Base-by-base conservation (phyloP, 2,113 vertebrate species). In the Pyxicephalus adspersus region DNA sequence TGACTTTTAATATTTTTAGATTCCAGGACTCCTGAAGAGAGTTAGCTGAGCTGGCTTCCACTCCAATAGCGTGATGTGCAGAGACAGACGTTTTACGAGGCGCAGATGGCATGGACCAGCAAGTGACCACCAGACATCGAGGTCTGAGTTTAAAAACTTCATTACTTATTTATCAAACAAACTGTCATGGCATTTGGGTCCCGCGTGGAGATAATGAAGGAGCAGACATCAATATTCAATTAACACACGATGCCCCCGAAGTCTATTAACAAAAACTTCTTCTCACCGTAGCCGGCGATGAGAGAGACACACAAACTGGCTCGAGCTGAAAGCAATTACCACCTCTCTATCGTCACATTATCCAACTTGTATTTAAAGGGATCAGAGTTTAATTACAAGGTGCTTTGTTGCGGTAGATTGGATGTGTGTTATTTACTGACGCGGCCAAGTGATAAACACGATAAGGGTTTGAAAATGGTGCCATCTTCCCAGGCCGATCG, bases 151-250 rank as follows among this genome's bases (percentile, higher is more conserved):
- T 22, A 61, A 45, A 45, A 64, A 51, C 75, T 66, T 58, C 64
- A 78, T 78, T 78, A 57, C 52, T 78, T 58, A 58, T 78, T 57
- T 68, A 26, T 58, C 16, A 58, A 6, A 57, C 25, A 67, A 78
- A 45, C 50, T 66, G 64, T 78, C 51, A 66, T 57, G 28, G 76
- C 64, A 16, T 66, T 66, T 17, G 34, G 63, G 45, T 63, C 19
- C 64, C 16, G 16, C 52, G 16, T 38, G 52, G 29, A 58, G 76
- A 57, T 78, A 78, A 78, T 67, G 52, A 78, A 28, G 64, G 18
- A 18, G 28, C 76, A 13, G 29, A 65, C 76, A 78, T 78, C 76
- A 67, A 78, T 78, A 78, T 78, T 78, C 76, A 78, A 66, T 78
- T 78, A 78, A 19, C 51, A 19, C 61, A 65, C 29, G 7, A 8